Base-by-base conservation (phyloP, 2,113 vertebrate species). In the Oriolus oriolus region DNA sequence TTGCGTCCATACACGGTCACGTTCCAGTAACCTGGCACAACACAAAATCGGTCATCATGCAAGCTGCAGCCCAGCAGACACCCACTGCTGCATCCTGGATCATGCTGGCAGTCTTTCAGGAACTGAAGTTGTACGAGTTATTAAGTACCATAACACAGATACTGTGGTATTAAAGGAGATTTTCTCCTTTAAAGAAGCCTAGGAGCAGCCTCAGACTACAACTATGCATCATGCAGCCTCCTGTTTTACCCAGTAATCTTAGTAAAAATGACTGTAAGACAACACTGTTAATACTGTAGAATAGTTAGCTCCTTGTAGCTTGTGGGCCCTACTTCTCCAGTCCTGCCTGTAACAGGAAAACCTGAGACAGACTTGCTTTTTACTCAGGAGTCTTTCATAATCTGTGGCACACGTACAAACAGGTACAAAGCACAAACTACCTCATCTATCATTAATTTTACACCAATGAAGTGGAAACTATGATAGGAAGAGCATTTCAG, bases 1-100 rank as follows among this genome's bases (percentile, higher is more conserved):
- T 99, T 99, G n/a, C 99, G 98, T 4, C 99, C 99, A 0, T 99
- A 99, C 16, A 99, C 98, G 0, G 98, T 99, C 65, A 99, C 97
- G 3, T 98, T 99, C 99, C 99, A 99, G 81, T 99, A 99, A 56
- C 99, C 99, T 99, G 95, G 9, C n/a, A 52, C 1, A 42, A 84
- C 13, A 77, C 2, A 52, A 20, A 41, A 56, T 0, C 33, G 39
- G 41, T 44, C 47, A 78, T 37, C 50, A 66, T 0, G 75, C 41
- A 81, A 95, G 19, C 61, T 49, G 18, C 53, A 75, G 17, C 66
- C 61, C 50, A 28, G 53, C 75, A 83, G 66, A 61, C n/a, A 37
- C 30, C 1, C 3, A 28, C 27, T 24, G 52, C 81, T 84, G 52
- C 37, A 13, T 15, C 85, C 74, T n/a, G 23, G 26, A 68, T 33